phyloP scores from a whole-genome alignment of 2,888 invertebrate species.

The Erebia aethiops region DNA sequence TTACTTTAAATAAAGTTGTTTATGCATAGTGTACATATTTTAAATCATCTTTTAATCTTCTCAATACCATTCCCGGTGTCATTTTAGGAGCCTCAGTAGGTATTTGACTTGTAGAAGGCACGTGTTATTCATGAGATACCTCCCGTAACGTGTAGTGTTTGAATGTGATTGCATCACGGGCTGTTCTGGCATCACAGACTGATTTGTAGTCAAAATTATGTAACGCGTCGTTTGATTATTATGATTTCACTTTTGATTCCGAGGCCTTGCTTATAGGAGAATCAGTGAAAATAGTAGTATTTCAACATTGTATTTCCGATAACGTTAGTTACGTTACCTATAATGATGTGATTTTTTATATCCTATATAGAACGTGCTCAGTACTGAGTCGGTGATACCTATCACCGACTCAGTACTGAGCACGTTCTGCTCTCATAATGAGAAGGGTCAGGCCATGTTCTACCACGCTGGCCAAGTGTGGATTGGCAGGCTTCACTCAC shows the following conservation, averaged over 20 bases:
- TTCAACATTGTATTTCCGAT: constrained; percentile 9
- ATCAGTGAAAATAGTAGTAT: background rate
- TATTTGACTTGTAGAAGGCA: constrained; percentile 49
- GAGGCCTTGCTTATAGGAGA: constrained; percentile 29
- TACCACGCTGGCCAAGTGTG: no score
- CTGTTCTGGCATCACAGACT: constrained; percentile 39
- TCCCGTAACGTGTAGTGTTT: constrained; percentile 42
- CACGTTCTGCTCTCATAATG: no score
- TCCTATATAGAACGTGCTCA: no score
- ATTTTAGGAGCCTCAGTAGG: constrained; percentile 41
- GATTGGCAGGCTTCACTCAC: no score
- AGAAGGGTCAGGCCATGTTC: no score
- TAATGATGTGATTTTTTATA: no score
- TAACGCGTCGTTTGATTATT: constrained; percentile 42
- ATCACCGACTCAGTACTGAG: no score
- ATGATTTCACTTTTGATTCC: constrained; percentile 45
- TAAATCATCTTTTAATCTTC: no score
- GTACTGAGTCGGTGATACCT: no score
- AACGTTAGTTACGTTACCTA: no score
- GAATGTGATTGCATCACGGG: constrained; percentile 45
- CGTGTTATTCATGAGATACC: constrained; percentile 48
- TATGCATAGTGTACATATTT: no score
- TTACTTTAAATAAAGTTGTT: no score
- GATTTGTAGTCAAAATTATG: constrained; percentile 45
- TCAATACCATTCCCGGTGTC: constrained; percentile 13